These are phyloP conservation scores for Mantis religiosa DNA, from an alignment of 2,888 invertebrate species.

Conservation along the genomic window DNA sequence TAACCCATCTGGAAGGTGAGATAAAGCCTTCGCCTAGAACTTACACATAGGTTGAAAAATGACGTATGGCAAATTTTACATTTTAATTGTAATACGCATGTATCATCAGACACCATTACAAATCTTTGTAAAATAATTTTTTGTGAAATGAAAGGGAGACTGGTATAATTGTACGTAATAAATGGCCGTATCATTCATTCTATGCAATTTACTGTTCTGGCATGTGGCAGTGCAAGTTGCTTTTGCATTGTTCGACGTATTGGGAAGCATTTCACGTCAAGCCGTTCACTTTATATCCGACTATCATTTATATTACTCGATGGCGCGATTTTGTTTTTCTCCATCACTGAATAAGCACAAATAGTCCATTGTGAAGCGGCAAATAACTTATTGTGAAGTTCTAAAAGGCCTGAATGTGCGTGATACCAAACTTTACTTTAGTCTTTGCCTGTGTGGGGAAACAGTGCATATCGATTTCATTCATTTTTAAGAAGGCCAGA, in stretches of 20 bases:
- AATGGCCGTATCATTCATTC: background rate
- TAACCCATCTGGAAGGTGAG: no score
- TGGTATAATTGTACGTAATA: background rate
- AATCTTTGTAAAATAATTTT: no score
- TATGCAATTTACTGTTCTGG: background rate
- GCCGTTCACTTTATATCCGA: background rate
- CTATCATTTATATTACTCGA: no score
- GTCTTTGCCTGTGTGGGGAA: background rate
- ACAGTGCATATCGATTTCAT: background rate
- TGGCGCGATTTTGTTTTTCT: background rate
- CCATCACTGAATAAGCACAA: background rate
- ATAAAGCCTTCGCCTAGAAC: no score
- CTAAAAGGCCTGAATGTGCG: background rate
- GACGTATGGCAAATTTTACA: no score
- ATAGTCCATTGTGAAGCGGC: background rate
- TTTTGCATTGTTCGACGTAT: background rate
- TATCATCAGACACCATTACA: no score
- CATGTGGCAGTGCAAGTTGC: background rate
- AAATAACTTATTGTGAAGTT: background rate
- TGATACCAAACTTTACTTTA: background rate
- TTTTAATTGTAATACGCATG: no score
- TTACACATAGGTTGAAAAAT: no score
- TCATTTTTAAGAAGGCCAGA: background rate
- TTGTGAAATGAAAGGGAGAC: no score
- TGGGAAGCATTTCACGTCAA: background rate